Evolutionary conservation across 2,113 vertebrate genomes (phyloP).

Genomic region (Plotosus lineatus): DNA sequence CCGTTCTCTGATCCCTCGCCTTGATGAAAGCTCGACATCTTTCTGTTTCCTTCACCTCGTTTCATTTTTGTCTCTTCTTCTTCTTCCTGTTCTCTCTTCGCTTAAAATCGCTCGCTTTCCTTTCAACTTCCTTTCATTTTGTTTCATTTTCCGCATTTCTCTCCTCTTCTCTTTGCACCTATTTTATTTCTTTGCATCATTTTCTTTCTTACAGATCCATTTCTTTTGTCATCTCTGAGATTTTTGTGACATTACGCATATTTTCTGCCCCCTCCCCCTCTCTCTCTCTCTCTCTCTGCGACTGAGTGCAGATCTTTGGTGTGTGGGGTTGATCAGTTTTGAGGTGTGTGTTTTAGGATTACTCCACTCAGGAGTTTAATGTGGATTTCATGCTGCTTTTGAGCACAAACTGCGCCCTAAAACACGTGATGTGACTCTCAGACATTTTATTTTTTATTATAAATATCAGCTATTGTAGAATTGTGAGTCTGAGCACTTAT

Average conservation of each 20-base stretch:
- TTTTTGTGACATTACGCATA: no score
- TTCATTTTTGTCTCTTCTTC: background rate
- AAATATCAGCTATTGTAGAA: constrained; percentile 26
- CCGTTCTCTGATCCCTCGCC: background rate
- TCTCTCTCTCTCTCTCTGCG: background rate
- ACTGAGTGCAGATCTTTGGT: background rate
- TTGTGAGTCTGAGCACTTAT: constrained; percentile 9
- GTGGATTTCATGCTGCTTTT: background rate
- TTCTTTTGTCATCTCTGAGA: background rate
- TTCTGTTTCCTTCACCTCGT: background rate
- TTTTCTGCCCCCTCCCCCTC: background rate
- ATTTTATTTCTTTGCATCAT: background rate
- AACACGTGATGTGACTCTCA: background rate
- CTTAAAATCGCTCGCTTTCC: no score
- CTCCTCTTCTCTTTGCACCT: background rate
- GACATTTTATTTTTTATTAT: background rate
- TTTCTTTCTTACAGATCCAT: background rate
- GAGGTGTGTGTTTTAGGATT: background rate
- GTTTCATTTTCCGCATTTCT: background rate
- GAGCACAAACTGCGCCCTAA: background rate
- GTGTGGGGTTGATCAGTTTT: background rate
- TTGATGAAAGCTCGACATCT: no score
- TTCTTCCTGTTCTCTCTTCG: background rate
- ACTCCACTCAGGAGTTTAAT: background rate
- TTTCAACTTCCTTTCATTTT: background rate